A percentile compares a stretch with the other conserved stretches of the same genome.
Evolutionary conservation across 2,888 invertebrate species (phyloP).

Genomic region (Cosmorhoe ocellata): DNA sequence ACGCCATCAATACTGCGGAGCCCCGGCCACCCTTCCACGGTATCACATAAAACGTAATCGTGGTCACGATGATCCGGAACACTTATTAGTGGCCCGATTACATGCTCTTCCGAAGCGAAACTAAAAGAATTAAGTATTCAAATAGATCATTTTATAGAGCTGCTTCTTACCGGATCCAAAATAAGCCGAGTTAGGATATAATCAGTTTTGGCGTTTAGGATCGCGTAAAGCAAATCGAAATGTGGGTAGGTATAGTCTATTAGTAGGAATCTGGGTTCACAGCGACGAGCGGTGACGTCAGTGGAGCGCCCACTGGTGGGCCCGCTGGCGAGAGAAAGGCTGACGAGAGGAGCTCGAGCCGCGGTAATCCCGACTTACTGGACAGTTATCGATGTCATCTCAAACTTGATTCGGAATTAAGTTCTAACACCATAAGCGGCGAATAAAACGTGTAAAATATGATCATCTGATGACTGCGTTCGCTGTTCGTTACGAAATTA

Average conservation of each 20-base stretch:
- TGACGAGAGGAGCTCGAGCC: constrained; percentile 44
- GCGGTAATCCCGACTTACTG: constrained; percentile 55
- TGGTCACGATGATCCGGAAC: constrained; percentile 53
- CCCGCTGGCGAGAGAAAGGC: constrained; percentile 41
- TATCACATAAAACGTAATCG: constrained; percentile 60
- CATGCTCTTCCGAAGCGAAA: constrained; percentile 35
- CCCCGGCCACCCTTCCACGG: constrained; percentile 61
- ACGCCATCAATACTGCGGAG: constrained; percentile 66
- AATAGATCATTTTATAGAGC: constrained; percentile 9
- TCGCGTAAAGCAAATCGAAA: constrained; percentile 23
- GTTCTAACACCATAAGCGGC: constrained; percentile 49
- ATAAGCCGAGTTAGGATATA: neutral
- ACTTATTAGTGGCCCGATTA: constrained; percentile 43
- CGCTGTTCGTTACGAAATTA: constrained; percentile 41
- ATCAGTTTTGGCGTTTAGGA: no score
- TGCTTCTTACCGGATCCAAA: neutral
- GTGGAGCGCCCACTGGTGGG: constrained; percentile 7
- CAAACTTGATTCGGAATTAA: constrained; percentile 52
- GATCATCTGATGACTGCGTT: constrained; percentile 45
- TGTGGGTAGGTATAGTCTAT: no score
- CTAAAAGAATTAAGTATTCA: constrained; percentile 31
- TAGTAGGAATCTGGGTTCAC: no score
- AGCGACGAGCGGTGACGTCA: neutral
- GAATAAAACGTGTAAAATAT: constrained; percentile 54
- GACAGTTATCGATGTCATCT: constrained; percentile 52